These are phyloP conservation scores for Micropterix aruncella DNA, from an alignment of 2,888 invertebrate species.

Conservation along the genomic window DNA sequence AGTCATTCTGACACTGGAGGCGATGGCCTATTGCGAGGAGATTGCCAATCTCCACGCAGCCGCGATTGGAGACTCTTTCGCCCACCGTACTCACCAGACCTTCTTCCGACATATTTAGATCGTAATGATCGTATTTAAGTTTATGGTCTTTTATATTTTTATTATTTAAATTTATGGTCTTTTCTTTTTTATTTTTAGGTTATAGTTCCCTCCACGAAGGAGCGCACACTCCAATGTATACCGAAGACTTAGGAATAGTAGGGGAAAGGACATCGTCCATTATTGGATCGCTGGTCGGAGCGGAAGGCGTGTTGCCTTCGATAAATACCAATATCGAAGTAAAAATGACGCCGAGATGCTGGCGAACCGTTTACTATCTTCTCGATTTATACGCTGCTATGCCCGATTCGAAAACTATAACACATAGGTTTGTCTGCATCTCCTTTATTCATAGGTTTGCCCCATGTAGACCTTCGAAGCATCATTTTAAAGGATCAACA, in stretches of 20 bases:
- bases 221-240: slow-evolving; percentile 52
- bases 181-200: too few species aligned
- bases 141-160: too few species aligned
- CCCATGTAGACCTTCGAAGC: too few species aligned
- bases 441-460: too few species aligned
- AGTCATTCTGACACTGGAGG: background rate
- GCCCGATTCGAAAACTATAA: slow-evolving; percentile 89
- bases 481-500: too few species aligned
- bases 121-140: too few species aligned
- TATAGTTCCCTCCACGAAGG: slow-evolving; percentile 73
- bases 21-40: too few species aligned
- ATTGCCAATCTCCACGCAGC: too few species aligned
- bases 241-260: slow-evolving; percentile 24
- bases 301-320: slow-evolving; percentile 10
- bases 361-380: slow-evolving; percentile 88
- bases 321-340: slow-evolving; percentile 18
- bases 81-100: too few species aligned
- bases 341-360: slow-evolving; percentile 62
- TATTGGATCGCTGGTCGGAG: slow-evolving; percentile 2
- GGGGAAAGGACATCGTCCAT: slow-evolving; percentile 6
- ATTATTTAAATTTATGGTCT: too few species aligned
- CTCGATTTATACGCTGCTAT: slow-evolving; percentile 87
- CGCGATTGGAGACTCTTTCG: too few species aligned
- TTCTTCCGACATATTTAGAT: too few species aligned
- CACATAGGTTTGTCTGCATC: slow-evolving; percentile 47